phyloP scores from a whole-genome alignment of 2,888 invertebrate species.

The Tortricodes alternella region DNA sequence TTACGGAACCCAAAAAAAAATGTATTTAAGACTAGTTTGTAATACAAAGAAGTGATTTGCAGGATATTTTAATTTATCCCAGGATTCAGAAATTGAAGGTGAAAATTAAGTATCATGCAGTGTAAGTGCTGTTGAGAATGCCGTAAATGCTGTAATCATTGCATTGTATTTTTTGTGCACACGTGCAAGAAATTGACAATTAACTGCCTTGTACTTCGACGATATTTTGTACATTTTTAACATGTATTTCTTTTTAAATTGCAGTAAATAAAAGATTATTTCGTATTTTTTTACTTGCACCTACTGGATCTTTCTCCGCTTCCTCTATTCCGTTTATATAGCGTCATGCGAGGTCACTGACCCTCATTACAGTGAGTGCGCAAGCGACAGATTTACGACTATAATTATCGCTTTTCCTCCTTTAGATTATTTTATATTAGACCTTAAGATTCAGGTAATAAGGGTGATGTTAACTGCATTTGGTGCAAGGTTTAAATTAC shows the following conservation, averaged over 20 bases:
- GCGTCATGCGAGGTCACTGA: constrained; percentile 22
- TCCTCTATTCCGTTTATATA: not conserved
- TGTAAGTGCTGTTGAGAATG: too few species aligned
- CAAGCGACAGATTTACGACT: constrained; percentile 24
- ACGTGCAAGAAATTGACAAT: too few species aligned
- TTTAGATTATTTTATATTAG: not conserved
- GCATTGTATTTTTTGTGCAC: too few species aligned
- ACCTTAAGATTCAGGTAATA: not conserved
- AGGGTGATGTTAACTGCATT: not conserved
- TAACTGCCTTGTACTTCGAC: too few species aligned
- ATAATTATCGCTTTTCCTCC: constrained; percentile 8
- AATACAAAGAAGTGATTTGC: too few species aligned
- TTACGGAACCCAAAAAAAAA: too few species aligned
- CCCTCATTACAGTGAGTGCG: constrained; percentile 29
- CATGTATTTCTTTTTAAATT: not conserved
- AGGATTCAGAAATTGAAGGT: too few species aligned
- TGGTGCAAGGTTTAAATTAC: not conserved
- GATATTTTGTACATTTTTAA: not conserved
- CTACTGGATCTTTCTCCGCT: constrained; percentile 14
- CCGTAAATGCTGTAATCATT: too few species aligned
- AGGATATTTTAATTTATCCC: too few species aligned
- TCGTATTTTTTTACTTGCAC: not conserved
- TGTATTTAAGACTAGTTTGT: too few species aligned
- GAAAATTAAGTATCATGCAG: too few species aligned
- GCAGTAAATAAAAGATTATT: too few species aligned